Base-by-base conservation (phyloP, 2,113 vertebrate genomes). In the Sylvietta virens region DNA sequence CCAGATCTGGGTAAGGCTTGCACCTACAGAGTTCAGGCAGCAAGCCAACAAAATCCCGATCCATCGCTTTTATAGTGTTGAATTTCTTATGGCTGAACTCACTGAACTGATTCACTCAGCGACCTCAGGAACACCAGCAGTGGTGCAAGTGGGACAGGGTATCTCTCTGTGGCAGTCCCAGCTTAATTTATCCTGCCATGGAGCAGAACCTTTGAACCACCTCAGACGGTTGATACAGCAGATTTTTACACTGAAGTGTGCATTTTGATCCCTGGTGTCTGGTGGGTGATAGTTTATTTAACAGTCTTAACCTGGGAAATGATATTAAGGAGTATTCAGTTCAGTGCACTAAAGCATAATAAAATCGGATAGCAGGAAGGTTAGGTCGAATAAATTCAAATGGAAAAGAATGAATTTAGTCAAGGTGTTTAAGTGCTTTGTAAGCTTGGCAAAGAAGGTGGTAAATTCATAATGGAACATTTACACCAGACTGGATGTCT, bases 381-480 rank as follows among this genome's bases (percentile, higher is more conserved):
- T 86, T 90, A 95, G 62, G 62, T 73, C 71, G 80, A 89, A 94
- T 90, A 94, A 88, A 91, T 57, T 93, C 47, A 93, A 90, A 92
- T 90, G 66, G 39, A 70, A 77, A 92, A 93, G 27, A 70, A 94
- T 87, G 3, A 94, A 73, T 88, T 85, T 64, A 70, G 85, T 77
- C 78, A 95, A 88, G 81, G 62, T 88, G 88, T 70, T 95, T 86
- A 86, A 95, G 47, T 74, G 80, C 62, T 39, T 37, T 45, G 30
- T 61, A 85, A 82, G 85, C 70, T 58, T 80, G 58, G 45, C 56
- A 70, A 73, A 85, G 66, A n/a, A 58, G 56, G 84, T 65, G 70
- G 62, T 90, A 89, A 95, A 95, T 96, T 77, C 62, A 81, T 61
- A 73, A 35, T 48, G 54, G 30, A 94, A 20, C 15, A 0, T 91